Evolutionary conservation across 2,888 invertebrate genomes (phyloP), one percentile per base, ranked within the genome.

Genomic region (Lepidocyrtinus sp.): DNA sequence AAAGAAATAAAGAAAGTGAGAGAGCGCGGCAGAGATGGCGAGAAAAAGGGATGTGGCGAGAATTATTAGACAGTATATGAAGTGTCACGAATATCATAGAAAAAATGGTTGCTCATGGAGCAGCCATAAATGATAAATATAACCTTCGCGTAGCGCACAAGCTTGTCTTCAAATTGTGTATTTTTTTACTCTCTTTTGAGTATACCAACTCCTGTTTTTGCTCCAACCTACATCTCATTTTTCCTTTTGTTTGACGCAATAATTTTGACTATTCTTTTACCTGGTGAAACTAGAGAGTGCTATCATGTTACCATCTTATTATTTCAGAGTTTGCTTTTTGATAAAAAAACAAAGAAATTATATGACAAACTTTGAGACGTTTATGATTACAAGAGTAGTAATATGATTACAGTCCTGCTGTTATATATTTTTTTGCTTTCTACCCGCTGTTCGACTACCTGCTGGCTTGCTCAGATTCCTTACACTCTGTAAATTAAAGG

Each of bases 71-170:
- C 68, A 78, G 73, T 55, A 25, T 69, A 73, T 69, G 68, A 68
- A 73, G 69, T 73, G 78, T 78, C 68, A 68, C 36, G 12, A 36
- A 36, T 36, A 36, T 36, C 59, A 68, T 62, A 78, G 55, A 70
- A 61, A 62, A 62, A 45, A 67, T 55, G 59, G 62, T 68, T 68
- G 63, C 78, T 78, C 72, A 73, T 12, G 12, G 78, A 73, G 68
- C 78, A 78, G 78, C 73, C 78, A 78, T 78, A 78, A 78, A 78
- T 78, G 78, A 78, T 78, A 78, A 78, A 73, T 78, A 78, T 78
- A 68, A 72, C 77, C 72, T 77, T 64, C 62, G 45, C 69, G 46
- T 25, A 62, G 17, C 5, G 24, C 63, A 26, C 46, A 63, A 45
- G 22, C 24, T 65, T 24, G n/a, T 46, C 2, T 7, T 67, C 36